phyloP scores from a whole-genome alignment of 30 jellyfish, hydroid and myxozoan species.

The Aurelia aurita region DNA sequence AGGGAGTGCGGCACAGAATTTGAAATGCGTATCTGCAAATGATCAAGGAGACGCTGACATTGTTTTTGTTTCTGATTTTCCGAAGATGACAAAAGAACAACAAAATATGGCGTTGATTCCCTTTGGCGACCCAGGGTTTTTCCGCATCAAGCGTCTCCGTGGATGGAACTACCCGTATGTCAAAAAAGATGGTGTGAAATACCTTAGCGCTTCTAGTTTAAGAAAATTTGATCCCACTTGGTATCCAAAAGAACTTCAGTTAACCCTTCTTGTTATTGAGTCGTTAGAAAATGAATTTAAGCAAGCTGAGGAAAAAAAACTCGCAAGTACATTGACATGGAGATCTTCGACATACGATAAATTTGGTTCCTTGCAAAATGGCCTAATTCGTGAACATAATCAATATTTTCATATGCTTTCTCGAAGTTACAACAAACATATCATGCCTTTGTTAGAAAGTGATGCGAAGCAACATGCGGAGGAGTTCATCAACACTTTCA shows the following conservation, averaged over 20 bases:
- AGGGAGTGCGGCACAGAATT: conserved; percentile 67
- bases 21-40: conserved; percentile 46
- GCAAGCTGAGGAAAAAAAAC: conserved; percentile 22
- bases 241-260: conserved; percentile 41
- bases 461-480: conserved; percentile 10
- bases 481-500: conserved; percentile 6
- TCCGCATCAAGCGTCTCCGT: conserved; percentile 18
- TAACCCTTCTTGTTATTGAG: conserved; percentile 15
- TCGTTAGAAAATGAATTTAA: conserved; percentile 28
- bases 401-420: conserved; percentile 1
- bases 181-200: background rate
- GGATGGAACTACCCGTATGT: conserved; percentile 38
- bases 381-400: background rate
- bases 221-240: conserved; percentile 53
- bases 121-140: conserved; percentile 49
- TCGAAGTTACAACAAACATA: conserved; percentile 38
- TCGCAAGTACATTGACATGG: conserved; percentile 52
- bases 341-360: conserved; percentile 2
- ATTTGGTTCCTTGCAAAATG: background rate
- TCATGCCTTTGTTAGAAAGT: conserved; percentile 36
- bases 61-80: conserved; percentile 39
- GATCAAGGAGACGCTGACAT: conserved; percentile 61
- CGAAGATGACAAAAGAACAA: conserved; percentile 17
- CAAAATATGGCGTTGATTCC: conserved; percentile 23
- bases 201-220: conserved; percentile 43